These are phyloP conservation scores for Nemopilema nomurai DNA, from an alignment of 30 jellyfish, hydroid and myxozoan species.

Conservation along the genomic window DNA sequence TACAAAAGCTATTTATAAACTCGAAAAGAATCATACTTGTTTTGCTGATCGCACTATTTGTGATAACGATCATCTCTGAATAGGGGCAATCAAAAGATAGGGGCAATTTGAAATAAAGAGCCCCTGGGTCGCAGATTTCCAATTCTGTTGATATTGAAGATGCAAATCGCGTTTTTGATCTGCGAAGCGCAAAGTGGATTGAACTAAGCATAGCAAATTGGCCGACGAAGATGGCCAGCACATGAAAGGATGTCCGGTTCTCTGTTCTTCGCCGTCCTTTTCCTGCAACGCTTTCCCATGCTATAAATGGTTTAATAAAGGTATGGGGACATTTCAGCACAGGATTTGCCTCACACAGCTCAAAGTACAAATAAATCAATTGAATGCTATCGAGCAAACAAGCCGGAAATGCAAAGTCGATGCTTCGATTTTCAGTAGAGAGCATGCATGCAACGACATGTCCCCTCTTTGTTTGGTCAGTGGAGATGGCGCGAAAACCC, in stretches of 20 bases:
- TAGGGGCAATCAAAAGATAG: background rate
- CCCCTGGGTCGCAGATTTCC: background rate
- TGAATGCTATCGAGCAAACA: background rate
- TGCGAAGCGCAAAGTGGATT: background rate
- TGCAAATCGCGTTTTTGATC: background rate
- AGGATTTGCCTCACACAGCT: constrained; percentile 30
- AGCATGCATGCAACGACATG: background rate
- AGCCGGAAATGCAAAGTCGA: constrained; percentile 33
- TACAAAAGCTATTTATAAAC: background rate
- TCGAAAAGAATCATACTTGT: background rate
- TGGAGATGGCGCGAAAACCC: background rate
- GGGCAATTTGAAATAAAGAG: background rate
- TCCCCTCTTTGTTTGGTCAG: background rate
- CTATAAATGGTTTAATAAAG: constrained; percentile 18
- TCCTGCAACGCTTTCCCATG: constrained; percentile 47
- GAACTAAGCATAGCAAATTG: constrained; percentile 2
- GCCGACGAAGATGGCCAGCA: constrained; percentile 25
- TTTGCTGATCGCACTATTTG: background rate
- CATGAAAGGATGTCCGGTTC: constrained; percentile 66
- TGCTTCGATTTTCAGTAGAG: background rate
- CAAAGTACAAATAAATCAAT: constrained; percentile 24
- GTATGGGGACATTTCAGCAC: constrained; percentile 44
- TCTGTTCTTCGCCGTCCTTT: constrained; percentile 43
- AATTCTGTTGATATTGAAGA: background rate
- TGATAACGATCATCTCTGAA: background rate